Base-by-base conservation (phyloP, 2,113 vertebrate species). In the Hypocryptadius cinnamomeus region DNA sequence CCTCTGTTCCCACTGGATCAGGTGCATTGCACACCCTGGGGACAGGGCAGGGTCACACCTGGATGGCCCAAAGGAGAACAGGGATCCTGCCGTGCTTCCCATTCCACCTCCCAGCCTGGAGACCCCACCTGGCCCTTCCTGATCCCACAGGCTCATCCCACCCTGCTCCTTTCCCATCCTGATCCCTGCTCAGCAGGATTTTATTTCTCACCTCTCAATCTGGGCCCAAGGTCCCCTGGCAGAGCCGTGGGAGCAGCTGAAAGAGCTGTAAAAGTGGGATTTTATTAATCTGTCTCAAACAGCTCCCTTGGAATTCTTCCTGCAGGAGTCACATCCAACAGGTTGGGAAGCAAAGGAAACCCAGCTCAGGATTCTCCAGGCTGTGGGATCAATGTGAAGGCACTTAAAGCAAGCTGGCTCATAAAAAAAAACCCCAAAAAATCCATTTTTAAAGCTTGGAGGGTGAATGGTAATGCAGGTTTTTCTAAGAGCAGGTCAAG, bases 11-110 rank as follows among this genome's bases (percentile, higher is more conserved):
- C 44, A 4, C 11, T 4, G 17, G 37, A 18, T 35, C 12, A n/a
- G 2, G 24, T 0, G 7, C 0, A 15, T 3, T 2, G 3, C 9
- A 0, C 3, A 8, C 1, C 23, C 3, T 40, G 60, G 44, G 31
- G 50, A 14, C 39, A 40, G 47, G 35, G 23, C 22, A 11, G 40
- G 59, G 11, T 15, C 17, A 3, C 24, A 21, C 4, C 5, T 31
- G 73, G 57, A 6, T 10, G 54, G 39, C n/a, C 30, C 54, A 13
- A 5, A 21, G 57, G 57, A 61, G 37, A 66, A 3, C 53, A 45
- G 17, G 35, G 33, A 59, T 51, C 13, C 85, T 24, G 35, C 53
- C 31, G 5, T 11, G 79, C 40, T 73, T 7, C 83, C 45, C 8
- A 5, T 23, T 12, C 10, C 44, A 3, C 48, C 23, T 48, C 25